Percentiles rank a stretch among this genome's conserved stretches.
These are phyloP conservation scores for Epirrhoe tristata DNA, from an alignment of 2,888 invertebrate genomes.

Conservation along the genomic window DNA sequence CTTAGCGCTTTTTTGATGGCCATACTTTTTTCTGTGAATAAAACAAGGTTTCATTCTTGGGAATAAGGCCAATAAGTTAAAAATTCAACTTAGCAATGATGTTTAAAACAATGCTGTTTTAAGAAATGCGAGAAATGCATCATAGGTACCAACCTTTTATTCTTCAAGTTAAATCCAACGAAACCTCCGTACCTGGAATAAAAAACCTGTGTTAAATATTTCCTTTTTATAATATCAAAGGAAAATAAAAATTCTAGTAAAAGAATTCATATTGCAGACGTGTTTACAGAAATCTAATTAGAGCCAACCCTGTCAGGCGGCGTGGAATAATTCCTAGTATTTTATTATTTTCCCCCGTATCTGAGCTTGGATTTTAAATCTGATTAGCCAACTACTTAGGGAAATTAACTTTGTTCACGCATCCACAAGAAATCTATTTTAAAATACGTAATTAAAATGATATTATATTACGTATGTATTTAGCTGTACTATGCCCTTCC, in stretches of 20 bases:
- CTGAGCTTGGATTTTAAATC: conserved; percentile 37
- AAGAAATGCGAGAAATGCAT: neutral
- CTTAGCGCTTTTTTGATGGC: neutral
- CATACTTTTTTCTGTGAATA: no score
- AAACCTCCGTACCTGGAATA: neutral
- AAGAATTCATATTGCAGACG: conserved; percentile 56
- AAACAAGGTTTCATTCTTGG: no score
- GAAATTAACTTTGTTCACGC: conserved; percentile 17
- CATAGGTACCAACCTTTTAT: neutral
- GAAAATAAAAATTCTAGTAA: conserved; percentile 47
- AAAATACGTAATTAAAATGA: no score
- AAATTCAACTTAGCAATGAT: no score
- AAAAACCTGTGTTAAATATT: neutral
- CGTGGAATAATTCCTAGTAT: conserved; percentile 51
- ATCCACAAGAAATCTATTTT: neutral
- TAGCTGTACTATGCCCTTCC: no score
- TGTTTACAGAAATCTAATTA: conserved; percentile 71
- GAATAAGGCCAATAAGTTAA: no score
- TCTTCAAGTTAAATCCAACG: neutral
- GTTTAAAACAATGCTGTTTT: neutral
- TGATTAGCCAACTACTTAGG: conserved; percentile 26
- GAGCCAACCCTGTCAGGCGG: conserved; percentile 49
- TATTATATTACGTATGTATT: no score
- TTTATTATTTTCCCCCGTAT: conserved; percentile 50
- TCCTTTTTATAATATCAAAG: neutral